Evolutionary conservation across 2,797 vertebrate species (phyloP).

Genomic region (Myotis planiceps): DNA sequence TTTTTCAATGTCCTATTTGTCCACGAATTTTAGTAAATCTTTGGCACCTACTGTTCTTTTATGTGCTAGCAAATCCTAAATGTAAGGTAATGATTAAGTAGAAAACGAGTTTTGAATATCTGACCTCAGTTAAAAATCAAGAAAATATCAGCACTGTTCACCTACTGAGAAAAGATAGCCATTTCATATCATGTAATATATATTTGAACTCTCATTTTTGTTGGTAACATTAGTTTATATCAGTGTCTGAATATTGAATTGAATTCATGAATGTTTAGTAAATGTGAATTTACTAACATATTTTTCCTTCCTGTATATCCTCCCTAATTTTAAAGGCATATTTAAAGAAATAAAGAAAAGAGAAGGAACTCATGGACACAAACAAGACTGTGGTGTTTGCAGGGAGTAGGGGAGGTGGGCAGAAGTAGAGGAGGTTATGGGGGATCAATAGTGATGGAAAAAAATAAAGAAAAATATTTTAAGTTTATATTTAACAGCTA

Average conservation of each 20-base stretch:
- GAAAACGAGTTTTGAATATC: not conserved
- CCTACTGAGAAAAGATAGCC: not conserved
- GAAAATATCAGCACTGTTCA: not conserved
- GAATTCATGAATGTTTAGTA: constrained; percentile 18
- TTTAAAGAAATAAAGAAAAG: not conserved
- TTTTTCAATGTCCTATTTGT: not conserved
- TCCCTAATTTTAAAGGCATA: constrained; percentile 28
- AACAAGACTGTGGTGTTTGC: too few species aligned
- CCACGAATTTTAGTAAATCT: not conserved
- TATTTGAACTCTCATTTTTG: not conserved
- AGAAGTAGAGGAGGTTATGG: too few species aligned
- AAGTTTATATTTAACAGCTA: constrained; percentile 17
- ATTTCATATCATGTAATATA: not conserved
- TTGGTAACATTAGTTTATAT: constrained; percentile 26
- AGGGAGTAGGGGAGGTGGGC: too few species aligned
- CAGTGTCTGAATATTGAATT: not conserved
- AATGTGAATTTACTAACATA: constrained; percentile 4
- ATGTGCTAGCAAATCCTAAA: not conserved
- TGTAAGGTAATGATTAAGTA: not conserved
- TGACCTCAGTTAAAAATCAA: constrained; percentile 36
- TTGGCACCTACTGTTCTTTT: not conserved
- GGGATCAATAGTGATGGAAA: too few species aligned
- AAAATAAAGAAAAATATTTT: not conserved
- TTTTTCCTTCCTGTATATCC: constrained; percentile 1
- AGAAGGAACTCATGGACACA: too few species aligned